These are phyloP conservation scores for Halcyon senegalensis DNA, from an alignment of 2,113 vertebrate species.

Conservation along the genomic window DNA sequence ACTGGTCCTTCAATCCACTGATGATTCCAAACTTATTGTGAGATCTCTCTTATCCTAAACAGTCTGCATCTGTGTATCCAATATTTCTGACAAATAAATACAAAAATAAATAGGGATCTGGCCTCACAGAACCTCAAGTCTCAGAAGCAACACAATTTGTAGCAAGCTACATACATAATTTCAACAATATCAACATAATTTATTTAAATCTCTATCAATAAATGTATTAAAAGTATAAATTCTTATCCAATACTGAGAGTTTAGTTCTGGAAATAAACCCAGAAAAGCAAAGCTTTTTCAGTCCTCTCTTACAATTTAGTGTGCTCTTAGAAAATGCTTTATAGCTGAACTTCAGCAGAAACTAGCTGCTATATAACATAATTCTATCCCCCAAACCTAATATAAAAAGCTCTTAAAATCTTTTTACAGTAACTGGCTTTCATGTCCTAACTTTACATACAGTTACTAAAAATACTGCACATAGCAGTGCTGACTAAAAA, in stretches of 20 bases:
- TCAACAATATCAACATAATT: slow-evolving; percentile 68
- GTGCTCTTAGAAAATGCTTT: slow-evolving; percentile 60
- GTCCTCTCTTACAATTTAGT: slow-evolving; percentile 47
- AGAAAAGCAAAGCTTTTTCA: slow-evolving; percentile 58
- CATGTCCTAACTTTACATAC: slow-evolving; percentile 60
- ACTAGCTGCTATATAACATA: slow-evolving; percentile 57
- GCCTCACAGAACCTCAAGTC: slow-evolving; percentile 62
- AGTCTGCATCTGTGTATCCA: slow-evolving; percentile 10
- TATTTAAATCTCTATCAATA: slow-evolving; percentile 70
- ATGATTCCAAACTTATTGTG: slow-evolving; percentile 7
- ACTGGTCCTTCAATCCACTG: slow-evolving; percentile 14
- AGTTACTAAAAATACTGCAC: slow-evolving; percentile 64
- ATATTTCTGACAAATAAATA: slow-evolving; percentile 75
- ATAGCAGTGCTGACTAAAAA: slow-evolving; percentile 50
- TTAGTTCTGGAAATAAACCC: slow-evolving; percentile 58
- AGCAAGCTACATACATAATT: slow-evolving; percentile 65
- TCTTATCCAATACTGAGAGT: slow-evolving; percentile 63
- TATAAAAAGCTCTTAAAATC: slow-evolving; percentile 68
- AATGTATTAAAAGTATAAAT: slow-evolving; percentile 72
- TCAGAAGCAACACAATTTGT: slow-evolving; percentile 54
- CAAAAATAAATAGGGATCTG: slow-evolving; percentile 76
- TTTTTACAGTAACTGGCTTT: slow-evolving; percentile 71
- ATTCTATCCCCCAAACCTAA: slow-evolving; percentile 54
- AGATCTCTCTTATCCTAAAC: slow-evolving; percentile 20
- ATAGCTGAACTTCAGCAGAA: slow-evolving; percentile 60